Percentiles rank a stretch among this genome's conserved stretches.
These are phyloP conservation scores for Mythimna pallens DNA, from an alignment of 2,888 invertebrate species.

Conservation along the genomic window DNA sequence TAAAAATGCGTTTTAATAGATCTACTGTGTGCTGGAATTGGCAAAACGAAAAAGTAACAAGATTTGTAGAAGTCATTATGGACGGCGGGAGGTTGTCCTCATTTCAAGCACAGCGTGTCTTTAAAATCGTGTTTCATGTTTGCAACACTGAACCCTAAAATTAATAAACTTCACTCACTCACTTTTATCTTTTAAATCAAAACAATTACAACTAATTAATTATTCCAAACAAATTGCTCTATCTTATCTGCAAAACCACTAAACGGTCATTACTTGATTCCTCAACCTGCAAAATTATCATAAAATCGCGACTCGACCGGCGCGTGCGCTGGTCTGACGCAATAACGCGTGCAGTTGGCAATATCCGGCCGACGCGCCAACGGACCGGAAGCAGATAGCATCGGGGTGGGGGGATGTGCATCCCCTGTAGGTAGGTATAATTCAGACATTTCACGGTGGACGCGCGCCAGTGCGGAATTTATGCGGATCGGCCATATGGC, in stretches of 20 bases:
- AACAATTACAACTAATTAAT: conserved; percentile 42
- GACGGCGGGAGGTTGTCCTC: too few relatives aligned
- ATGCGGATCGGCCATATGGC: conserved; percentile 62
- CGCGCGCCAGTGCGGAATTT: conserved; percentile 61
- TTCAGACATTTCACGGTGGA: conserved; percentile 60
- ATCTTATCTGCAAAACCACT: conserved; percentile 58
- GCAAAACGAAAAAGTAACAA: too few relatives aligned
- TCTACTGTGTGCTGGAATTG: too few relatives aligned
- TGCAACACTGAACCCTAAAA: not conserved
- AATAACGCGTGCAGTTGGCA: conserved; percentile 69
- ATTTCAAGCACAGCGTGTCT: too few relatives aligned
- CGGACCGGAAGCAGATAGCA: conserved; percentile 68
- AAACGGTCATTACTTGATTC: conserved; percentile 50
- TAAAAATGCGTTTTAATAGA: not conserved
- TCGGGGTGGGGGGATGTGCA: conserved; percentile 65
- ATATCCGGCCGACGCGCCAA: conserved; percentile 70
- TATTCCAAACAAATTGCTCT: conserved; percentile 44
- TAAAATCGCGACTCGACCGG: conserved; percentile 57
- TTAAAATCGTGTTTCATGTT: not conserved
- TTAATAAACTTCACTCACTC: not conserved
- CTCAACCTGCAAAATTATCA: conserved; percentile 56
- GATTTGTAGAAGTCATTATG: too few relatives aligned
- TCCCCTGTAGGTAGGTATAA: conserved; percentile 53
- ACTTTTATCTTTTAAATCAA: conserved; percentile 32
- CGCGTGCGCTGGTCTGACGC: conserved; percentile 62